Conservation (phyloP, 1,140 invertebrate genomes). For the Caerostris extrusa region DNA sequence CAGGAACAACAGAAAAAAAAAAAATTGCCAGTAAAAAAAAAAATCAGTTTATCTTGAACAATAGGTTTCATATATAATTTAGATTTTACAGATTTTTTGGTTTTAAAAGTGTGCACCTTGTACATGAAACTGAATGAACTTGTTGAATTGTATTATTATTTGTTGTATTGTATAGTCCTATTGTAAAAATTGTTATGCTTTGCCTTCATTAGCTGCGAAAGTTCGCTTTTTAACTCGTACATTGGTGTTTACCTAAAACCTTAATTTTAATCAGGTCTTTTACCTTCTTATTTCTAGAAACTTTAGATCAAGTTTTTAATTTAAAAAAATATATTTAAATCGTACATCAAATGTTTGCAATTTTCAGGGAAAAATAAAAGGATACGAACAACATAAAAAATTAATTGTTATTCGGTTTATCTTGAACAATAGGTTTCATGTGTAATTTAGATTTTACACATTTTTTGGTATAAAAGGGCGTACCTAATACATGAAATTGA, state of each 20-base stretch:
- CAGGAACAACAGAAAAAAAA: no score
- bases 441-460: no score
- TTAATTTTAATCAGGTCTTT: neutral
- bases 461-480: neutral
- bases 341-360: neutral
- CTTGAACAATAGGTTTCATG: no score
- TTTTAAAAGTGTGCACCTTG: neutral
- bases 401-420: no score
- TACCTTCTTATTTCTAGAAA: neutral
- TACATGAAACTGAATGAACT: neutral
- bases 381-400: no score
- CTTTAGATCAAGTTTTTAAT: neutral
- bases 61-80: no score
- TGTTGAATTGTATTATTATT: neutral
- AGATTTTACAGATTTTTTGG: neutral
- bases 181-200: neutral
- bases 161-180: neutral
- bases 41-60: no score
- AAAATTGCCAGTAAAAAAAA: no score
- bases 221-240: neutral
- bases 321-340: neutral
- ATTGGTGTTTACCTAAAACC: neutral
- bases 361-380: no score
- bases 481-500: neutral
- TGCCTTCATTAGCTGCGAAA: neutral